phyloP scores from a whole-genome alignment of 2,888 invertebrate genomes.

The Melinopterus prodromus region DNA sequence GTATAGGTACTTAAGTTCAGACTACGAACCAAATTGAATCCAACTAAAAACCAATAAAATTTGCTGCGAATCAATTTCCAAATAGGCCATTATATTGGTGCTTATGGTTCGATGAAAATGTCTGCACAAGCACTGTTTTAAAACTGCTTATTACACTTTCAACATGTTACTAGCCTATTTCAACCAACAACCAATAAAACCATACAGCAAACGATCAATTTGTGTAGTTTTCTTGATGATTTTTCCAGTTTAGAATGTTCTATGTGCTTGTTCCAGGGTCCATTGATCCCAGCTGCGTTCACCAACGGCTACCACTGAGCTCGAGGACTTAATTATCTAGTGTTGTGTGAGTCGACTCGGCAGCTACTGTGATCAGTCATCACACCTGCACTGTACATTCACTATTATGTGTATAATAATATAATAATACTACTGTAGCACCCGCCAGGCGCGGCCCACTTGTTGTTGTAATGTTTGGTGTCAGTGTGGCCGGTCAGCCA shows the following conservation, averaged over 20 bases:
- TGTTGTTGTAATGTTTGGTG: constrained; percentile 63
- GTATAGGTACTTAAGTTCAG: too few species aligned
- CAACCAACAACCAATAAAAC: too few species aligned
- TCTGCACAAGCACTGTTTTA: too few species aligned
- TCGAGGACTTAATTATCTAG: constrained; percentile 54
- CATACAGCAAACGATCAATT: background rate
- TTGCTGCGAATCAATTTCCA: too few species aligned
- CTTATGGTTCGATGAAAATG: too few species aligned
- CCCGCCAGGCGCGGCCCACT: constrained; percentile 62
- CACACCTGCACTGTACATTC: constrained; percentile 63
- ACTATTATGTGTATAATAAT: constrained; percentile 58
- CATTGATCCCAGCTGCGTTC: constrained; percentile 97
- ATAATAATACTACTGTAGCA: constrained; percentile 58
- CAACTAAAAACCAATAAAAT: too few species aligned
- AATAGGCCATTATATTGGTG: too few species aligned
- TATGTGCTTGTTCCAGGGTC: constrained; percentile 77
- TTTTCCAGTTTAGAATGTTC: constrained; percentile 26
- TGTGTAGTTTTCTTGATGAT: background rate
- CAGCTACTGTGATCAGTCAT: constrained; percentile 60
- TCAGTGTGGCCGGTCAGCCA: constrained; percentile 60
- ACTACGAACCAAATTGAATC: too few species aligned
- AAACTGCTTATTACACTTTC: too few species aligned
- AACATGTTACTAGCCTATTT: too few species aligned
- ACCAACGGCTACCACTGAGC: constrained; percentile 97
- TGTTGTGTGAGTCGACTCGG: constrained; percentile 61